These are phyloP conservation scores for Tympanuchus pallidicinctus DNA, from an alignment of 2,113 vertebrate genomes.

Conservation along the genomic window DNA sequence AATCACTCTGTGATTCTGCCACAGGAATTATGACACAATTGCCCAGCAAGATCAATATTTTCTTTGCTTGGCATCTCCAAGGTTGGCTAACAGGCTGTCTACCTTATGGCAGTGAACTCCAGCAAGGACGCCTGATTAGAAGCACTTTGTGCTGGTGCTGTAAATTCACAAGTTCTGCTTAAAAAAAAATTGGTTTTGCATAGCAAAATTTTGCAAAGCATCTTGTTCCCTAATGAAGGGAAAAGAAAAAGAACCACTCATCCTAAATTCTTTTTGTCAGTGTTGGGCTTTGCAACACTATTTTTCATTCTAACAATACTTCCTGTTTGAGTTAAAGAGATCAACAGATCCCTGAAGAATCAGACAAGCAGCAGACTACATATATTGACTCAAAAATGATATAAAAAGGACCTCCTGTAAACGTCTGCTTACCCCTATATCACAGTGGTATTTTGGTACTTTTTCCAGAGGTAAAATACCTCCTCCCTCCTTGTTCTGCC, in stretches of 20 bases:
- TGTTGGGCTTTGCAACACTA: neutral
- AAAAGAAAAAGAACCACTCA: neutral
- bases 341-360: neutral
- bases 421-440: neutral
- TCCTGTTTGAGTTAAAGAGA: neutral
- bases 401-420: neutral
- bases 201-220: neutral
- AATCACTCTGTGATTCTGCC: neutral
- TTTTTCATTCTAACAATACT: neutral
- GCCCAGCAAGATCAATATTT: neutral
- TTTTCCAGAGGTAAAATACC: constrained; percentile 70
- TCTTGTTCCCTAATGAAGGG: neutral
- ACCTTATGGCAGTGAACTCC: neutral
- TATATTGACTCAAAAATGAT: neutral
- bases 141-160: neutral
- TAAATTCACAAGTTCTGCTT: neutral
- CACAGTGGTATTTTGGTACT: constrained; percentile 19
- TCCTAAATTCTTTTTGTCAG: neutral
- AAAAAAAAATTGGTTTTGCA: neutral
- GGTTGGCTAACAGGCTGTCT: neutral
- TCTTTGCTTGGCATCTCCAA: neutral
- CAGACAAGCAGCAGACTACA: neutral
- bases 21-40: neutral
- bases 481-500: constrained; percentile 51
- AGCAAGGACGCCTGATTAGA: neutral